Conservation (phyloP, 2,888 invertebrate species). For the Tortrix viridana region DNA sequence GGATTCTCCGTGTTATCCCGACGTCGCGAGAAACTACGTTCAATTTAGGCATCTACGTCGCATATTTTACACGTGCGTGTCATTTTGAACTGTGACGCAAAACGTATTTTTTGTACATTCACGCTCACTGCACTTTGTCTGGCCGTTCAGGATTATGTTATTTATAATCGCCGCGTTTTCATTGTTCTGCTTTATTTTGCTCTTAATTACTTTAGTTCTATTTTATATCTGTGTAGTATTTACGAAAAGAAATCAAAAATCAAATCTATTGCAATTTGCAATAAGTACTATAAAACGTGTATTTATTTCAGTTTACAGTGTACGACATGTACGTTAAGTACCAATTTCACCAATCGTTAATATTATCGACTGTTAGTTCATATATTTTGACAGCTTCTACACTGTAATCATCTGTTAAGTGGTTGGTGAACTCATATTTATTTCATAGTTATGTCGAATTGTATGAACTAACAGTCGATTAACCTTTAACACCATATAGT, state of each 20-base stretch:
- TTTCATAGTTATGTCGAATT: too few relatives aligned
- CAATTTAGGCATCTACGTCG: slow-evolving; percentile 40
- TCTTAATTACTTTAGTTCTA: background rate
- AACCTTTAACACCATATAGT: too few relatives aligned
- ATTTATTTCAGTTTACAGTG: background rate
- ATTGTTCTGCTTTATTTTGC: slow-evolving; percentile 17
- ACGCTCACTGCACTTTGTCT: slow-evolving; percentile 33
- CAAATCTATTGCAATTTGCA: background rate
- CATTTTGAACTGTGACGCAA: slow-evolving; percentile 53
- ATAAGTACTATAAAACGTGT: background rate
- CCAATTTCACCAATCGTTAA: too few relatives aligned
- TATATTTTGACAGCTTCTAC: too few relatives aligned
- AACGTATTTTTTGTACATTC: slow-evolving; percentile 49
- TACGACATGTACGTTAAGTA: too few relatives aligned
- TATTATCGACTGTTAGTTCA: too few relatives aligned
- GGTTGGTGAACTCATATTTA: too few relatives aligned
- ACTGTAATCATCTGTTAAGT: too few relatives aligned
- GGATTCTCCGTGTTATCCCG: slow-evolving; percentile 42
- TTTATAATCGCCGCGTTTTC: slow-evolving; percentile 18
- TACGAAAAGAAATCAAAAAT: background rate
- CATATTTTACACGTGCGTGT: slow-evolving; percentile 42
- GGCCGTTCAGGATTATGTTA: slow-evolving; percentile 11
- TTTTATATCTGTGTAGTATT: slow-evolving; percentile 1
- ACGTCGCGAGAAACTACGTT: slow-evolving; percentile 27
- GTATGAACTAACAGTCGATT: too few relatives aligned